Evolutionary conservation across 2,888 invertebrate species (phyloP).

Genomic region (Muscina levida): DNA sequence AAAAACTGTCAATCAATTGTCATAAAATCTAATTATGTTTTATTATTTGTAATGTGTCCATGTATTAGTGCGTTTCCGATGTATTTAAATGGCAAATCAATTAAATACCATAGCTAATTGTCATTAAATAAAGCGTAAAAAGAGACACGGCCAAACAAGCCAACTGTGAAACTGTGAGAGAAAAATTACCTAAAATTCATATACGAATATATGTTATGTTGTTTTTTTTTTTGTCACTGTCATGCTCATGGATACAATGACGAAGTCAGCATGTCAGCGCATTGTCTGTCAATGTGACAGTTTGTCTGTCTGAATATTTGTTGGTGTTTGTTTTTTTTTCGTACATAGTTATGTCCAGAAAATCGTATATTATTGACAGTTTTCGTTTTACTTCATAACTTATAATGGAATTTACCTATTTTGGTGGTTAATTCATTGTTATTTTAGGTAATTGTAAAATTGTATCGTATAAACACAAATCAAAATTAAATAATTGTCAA

Average conservation of each 20-base stretch:
- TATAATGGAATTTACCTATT: not conserved
- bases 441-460: conserved; percentile 31
- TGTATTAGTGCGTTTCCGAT: not conserved
- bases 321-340: too few species aligned
- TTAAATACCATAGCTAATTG: conserved; percentile 61
- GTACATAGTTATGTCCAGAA: too few species aligned
- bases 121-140: conserved; percentile 41
- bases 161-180: too few species aligned
- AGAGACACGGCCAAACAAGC: conserved; percentile 25
- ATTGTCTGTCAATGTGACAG: conserved; percentile 6
- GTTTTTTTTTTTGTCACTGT: too few species aligned
- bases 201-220: too few species aligned
- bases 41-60: not conserved
- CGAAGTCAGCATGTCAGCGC: conserved; percentile 39
- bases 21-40: conserved; percentile 55
- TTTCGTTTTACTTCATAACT: too few species aligned
- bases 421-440: conserved; percentile 35
- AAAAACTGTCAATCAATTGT: conserved; percentile 59
- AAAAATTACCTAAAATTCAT: conserved; percentile 23
- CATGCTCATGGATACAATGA: too few species aligned
- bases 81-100: conserved; percentile 51
- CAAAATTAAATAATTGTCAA: conserved; percentile 31
- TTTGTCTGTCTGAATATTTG: not conserved
- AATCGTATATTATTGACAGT: too few species aligned
- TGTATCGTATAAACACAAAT: not conserved